Base-by-base conservation (phyloP, 2,888 invertebrate genomes). In the Lottia gigantea region DNA sequence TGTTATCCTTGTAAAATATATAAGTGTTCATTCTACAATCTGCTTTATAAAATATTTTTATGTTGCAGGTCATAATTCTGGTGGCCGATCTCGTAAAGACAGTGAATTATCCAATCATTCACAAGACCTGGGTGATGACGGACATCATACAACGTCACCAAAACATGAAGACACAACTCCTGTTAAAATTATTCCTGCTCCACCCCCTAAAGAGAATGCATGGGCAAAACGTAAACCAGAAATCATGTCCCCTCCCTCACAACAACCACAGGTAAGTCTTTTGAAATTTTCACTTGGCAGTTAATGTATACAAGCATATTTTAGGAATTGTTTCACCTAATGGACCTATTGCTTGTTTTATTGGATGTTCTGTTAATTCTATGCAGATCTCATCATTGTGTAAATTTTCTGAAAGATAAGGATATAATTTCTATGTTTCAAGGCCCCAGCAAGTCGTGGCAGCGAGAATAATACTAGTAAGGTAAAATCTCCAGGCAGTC, bases 151-250 rank as follows among this genome's bases (percentile, higher is more conserved):
- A 2, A 46, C 71, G 14, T 68, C 75, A 16, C 73, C 79, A 0
- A 70, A 76, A n/a, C 68, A 72, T 23, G 72, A 75, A 62, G 82
- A 81, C 15, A 55, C 55, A 55, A 77, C 79, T 16, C 71, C 79
- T 11, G 73, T 76, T 2, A 82, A 83, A 64, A 67, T 85, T 65
- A 82, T 87, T n/a, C 86, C 86, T 2, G 87, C 88, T 2, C 87
- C 87, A 12, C 85, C 84, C 1, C 88, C 88, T 8, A 82, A 83
- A 73, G 86, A 84, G 64, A 87, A 87, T 71, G 74, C 82, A 23
- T 87, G 87, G 87, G 81, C 79, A 49, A 82, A 80, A 71, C 75
- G 86, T 49, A 82, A 83, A 68, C 65, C 72, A 11, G 64, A 61
- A 26, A n/a, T 65, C 45, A 19, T 47, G 47, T 68, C 66, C 19